A percentile compares a stretch with the other conserved stretches of the same genome.
Conservation (phyloP, 2,797 vertebrate species). For the Naso thynnoides region DNA sequence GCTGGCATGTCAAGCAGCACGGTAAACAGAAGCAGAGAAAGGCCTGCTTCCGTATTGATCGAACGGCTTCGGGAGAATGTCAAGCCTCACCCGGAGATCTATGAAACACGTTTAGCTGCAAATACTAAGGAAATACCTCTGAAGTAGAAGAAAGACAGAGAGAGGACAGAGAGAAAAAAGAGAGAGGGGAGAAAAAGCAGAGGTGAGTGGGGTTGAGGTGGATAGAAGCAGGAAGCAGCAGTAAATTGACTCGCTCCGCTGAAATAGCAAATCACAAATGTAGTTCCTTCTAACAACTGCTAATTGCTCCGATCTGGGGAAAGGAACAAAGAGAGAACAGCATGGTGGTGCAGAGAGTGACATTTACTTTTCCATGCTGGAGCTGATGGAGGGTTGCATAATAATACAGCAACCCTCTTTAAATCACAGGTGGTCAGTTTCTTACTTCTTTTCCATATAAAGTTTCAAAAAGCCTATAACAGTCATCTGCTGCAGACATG, state of each 20-base stretch:
- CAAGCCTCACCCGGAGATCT: conserved; percentile 56
- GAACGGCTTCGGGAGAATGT: conserved; percentile 68
- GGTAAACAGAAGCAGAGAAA: conserved; percentile 63
- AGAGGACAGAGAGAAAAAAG: not conserved
- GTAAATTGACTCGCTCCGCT: conserved; percentile 61
- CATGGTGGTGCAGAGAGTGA: conserved; percentile 69
- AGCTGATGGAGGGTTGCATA: conserved; percentile 74
- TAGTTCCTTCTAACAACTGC: conserved; percentile 70
- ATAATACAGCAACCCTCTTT: conserved; percentile 68
- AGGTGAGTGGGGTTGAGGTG: conserved; percentile 18
- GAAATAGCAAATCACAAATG: conserved; percentile 63
- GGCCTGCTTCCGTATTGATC: conserved; percentile 73
- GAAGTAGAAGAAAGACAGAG: conserved; percentile 14
- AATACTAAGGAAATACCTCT: conserved; percentile 60
- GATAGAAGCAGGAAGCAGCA: conserved; percentile 53
- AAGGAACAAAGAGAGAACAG: conserved; percentile 76
- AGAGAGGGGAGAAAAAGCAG: not conserved
- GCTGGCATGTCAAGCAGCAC: conserved; percentile 67
- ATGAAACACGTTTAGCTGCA: conserved; percentile 45
- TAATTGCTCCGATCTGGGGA: conserved; percentile 72
- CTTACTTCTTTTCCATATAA: conserved; percentile 48
- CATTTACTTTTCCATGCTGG: conserved; percentile 72
- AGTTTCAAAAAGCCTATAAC: conserved; percentile 64
- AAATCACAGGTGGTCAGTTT: conserved; percentile 75
- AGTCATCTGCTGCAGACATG: conserved; percentile 35